Percentiles rank a stretch among this genome's conserved stretches.
Conservation (phyloP, 2,888 invertebrate species). For the Drosophila flavopinicola region DNA sequence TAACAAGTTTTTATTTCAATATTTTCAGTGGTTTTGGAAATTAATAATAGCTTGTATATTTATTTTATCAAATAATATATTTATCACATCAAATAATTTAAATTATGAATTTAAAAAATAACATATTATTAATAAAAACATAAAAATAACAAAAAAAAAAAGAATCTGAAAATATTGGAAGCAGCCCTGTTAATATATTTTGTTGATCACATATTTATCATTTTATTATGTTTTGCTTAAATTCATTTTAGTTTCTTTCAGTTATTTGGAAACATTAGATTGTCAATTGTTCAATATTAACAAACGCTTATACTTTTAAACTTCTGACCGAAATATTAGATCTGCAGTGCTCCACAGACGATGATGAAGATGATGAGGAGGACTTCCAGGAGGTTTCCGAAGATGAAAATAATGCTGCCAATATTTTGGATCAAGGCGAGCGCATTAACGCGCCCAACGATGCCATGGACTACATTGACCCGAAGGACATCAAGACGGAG, state of each 20-base stretch:
- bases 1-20: too few relatives aligned
- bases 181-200: neutral
- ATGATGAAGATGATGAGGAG: constrained; percentile 87
- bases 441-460: constrained; percentile 65
- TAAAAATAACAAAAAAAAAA: too few relatives aligned
- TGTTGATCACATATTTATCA: constrained; percentile 1
- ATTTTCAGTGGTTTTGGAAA: too few relatives aligned
- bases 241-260: constrained; percentile 26
- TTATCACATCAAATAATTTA: too few relatives aligned
- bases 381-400: constrained; percentile 87
- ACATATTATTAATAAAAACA: too few relatives aligned
- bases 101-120: too few relatives aligned
- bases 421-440: constrained; percentile 83
- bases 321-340: constrained; percentile 83
- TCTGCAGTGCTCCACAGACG: constrained; percentile 90
- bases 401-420: constrained; percentile 85
- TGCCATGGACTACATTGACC: constrained; percentile 73
- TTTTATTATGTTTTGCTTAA: constrained; percentile 1
- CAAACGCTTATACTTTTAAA: neutral
- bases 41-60: too few relatives aligned
- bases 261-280: constrained; percentile 9
- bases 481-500: constrained; percentile 77
- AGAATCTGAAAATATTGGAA: constrained; percentile 4
- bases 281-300: constrained; percentile 1
- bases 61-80: too few relatives aligned